A percentile compares a stretch with the other conserved stretches of the same genome.
Evolutionary conservation across 2,113 vertebrate genomes (phyloP).

Genomic region (Columbina picui): DNA sequence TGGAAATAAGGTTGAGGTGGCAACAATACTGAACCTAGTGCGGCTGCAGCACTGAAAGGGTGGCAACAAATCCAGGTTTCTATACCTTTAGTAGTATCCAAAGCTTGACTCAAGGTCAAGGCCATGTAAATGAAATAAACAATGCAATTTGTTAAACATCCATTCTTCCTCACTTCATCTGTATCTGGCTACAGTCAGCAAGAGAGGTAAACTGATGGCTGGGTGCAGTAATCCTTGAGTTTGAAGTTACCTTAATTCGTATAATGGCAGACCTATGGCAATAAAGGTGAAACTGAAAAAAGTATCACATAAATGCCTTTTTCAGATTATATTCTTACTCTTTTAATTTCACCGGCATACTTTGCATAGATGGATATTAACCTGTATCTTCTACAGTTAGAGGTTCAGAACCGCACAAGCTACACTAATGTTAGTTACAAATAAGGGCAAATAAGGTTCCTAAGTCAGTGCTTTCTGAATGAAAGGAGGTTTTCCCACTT

Average conservation of each 20-base stretch:
- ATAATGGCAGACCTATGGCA: neutral
- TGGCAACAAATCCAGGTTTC: neutral
- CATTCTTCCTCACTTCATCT: neutral
- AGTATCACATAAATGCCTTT: neutral
- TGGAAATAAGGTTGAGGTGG: neutral
- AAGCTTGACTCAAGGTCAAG: neutral
- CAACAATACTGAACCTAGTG: accelerated
- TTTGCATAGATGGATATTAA: neutral
- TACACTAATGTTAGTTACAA: neutral
- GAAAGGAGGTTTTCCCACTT: neutral
- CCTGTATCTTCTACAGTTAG: neutral
- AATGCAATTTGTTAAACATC: neutral
- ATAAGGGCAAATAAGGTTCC: neutral
- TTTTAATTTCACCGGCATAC: neutral
- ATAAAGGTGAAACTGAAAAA: neutral
- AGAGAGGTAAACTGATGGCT: neutral
- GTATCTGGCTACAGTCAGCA: neutral
- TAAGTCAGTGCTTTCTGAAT: neutral
- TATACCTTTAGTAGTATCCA: neutral
- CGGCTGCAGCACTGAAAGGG: neutral
- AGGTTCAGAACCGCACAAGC: neutral
- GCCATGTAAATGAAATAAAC: neutral
- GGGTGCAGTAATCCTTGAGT: neutral
- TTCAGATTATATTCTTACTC: neutral
- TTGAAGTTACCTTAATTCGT: neutral